A percentile compares a stretch with the other conserved stretches of the same genome.
Conservation (phyloP, 2,888 invertebrate genomes). For the Hydrotaea cyrtoneurina region DNA sequence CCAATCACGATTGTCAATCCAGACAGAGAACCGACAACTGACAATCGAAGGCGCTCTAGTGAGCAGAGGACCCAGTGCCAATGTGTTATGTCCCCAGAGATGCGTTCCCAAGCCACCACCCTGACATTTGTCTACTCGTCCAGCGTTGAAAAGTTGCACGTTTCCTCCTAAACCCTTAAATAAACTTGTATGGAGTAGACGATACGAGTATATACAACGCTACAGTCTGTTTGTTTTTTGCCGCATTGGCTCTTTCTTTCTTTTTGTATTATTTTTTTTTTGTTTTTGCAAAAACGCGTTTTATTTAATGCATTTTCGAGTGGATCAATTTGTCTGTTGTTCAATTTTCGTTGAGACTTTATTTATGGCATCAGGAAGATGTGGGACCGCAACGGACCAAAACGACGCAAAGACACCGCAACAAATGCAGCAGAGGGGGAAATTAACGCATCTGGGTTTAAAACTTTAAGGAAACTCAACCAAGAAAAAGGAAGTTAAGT, state of each 20-base stretch:
- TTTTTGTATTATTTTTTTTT: neutral
- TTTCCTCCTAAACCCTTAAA: conserved; percentile 2
- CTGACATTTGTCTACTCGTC: neutral
- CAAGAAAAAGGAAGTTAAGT: conserved; percentile 63
- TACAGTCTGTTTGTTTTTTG: conserved; percentile 34
- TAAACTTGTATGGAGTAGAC: neutral
- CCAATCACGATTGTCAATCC: too few relatives aligned
- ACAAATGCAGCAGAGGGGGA: conserved; percentile 11
- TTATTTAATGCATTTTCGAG: conserved; percentile 76
- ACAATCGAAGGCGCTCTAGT: too few relatives aligned
- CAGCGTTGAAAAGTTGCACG: neutral
- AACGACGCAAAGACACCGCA: conserved; percentile 1
- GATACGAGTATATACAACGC: neutral
- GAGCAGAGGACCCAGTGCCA: too few relatives aligned
- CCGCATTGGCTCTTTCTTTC: neutral
- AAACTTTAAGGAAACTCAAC: neutral
- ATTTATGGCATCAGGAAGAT: conserved; percentile 68
- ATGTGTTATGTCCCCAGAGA: too few relatives aligned
- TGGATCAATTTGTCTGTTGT: conserved; percentile 77
- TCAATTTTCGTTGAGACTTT: conserved; percentile 63
- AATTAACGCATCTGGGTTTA: conserved; percentile 22
- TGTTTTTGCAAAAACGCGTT: conserved; percentile 58
- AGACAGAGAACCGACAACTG: too few relatives aligned
- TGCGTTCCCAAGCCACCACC: neutral
- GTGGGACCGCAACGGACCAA: conserved; percentile 46